Evolutionary conservation across 2,113 vertebrate species (phyloP).

Genomic region (Rhodinocichla rosea): DNA sequence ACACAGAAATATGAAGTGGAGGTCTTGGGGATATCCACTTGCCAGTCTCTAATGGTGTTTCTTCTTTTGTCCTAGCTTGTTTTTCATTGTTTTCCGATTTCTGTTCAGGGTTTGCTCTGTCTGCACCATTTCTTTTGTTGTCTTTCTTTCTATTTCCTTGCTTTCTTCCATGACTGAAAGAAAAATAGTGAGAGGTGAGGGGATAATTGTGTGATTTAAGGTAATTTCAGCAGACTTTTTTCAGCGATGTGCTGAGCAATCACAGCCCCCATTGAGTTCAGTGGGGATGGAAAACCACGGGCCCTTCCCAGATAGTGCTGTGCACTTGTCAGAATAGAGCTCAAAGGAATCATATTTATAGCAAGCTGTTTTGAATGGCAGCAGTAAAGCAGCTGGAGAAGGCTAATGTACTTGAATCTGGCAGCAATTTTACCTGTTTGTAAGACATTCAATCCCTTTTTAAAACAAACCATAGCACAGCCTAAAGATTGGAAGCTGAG

Average conservation of each 20-base stretch:
- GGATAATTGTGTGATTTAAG: slow-evolving; percentile 51
- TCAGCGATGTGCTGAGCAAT: slow-evolving; percentile 21
- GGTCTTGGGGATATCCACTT: background rate
- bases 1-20: slow-evolving; percentile 45
- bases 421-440: slow-evolving; percentile 56
- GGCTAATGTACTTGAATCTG: slow-evolving; percentile 39
- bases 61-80: background rate
- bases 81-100: slow-evolving; percentile 40
- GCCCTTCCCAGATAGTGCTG: slow-evolving; percentile 22
- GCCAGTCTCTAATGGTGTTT: background rate
- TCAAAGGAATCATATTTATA: slow-evolving; percentile 57
- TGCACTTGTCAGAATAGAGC: slow-evolving; percentile 11
- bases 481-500: background rate
- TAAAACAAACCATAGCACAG: slow-evolving; percentile 31
- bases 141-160: slow-evolving; percentile 34
- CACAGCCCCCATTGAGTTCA: slow-evolving; percentile 43
- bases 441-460: slow-evolving; percentile 30
- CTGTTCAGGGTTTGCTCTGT: slow-evolving; percentile 20
- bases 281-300: slow-evolving; percentile 3
- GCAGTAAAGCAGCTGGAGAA: slow-evolving; percentile 58
- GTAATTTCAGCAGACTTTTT: slow-evolving; percentile 47
- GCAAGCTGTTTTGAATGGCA: slow-evolving; percentile 55
- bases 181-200: background rate
- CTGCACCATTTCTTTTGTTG: slow-evolving; percentile 28
- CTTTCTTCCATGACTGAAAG: background rate